Percentiles rank a stretch among this genome's conserved stretches.
phyloP scores from a whole-genome alignment of 2,797 vertebrate species.

The Botia almorhae region DNA sequence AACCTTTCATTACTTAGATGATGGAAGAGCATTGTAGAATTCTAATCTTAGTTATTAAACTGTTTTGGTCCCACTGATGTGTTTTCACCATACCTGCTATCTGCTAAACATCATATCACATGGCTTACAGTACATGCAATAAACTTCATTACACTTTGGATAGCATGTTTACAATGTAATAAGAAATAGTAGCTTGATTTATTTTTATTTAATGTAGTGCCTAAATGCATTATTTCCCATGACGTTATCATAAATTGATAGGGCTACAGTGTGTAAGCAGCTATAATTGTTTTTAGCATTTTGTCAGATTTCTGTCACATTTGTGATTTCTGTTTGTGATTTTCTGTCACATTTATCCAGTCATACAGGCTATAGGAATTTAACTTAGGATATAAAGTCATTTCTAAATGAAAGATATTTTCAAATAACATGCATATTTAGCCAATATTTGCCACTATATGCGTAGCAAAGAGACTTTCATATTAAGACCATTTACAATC shows the following conservation, averaged over 20 bases:
- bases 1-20: background rate
- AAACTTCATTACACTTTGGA: slow-evolving; percentile 3
- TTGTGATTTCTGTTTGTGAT: background rate
- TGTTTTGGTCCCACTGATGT: no score
- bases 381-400: background rate
- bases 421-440: background rate
- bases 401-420: slow-evolving; percentile 15
- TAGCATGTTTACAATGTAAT: background rate
- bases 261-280: slow-evolving; percentile 8
- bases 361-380: slow-evolving; percentile 8
- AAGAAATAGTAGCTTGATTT: background rate
- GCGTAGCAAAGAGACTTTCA: background rate
- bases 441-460: background rate
- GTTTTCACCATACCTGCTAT: no score
- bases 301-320: slow-evolving; percentile 8
- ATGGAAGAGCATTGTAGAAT: background rate
- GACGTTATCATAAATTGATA: background rate
- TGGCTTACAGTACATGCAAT: background rate
- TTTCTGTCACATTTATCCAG: background rate
- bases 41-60: background rate
- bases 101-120: no score
- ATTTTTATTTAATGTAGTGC: background rate
- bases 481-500: background rate
- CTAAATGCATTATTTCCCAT: slow-evolving; percentile 2
- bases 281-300: slow-evolving; percentile 6